phyloP scores from a whole-genome alignment of 2,888 invertebrate genomes.

The Brachylomia viminalis region DNA sequence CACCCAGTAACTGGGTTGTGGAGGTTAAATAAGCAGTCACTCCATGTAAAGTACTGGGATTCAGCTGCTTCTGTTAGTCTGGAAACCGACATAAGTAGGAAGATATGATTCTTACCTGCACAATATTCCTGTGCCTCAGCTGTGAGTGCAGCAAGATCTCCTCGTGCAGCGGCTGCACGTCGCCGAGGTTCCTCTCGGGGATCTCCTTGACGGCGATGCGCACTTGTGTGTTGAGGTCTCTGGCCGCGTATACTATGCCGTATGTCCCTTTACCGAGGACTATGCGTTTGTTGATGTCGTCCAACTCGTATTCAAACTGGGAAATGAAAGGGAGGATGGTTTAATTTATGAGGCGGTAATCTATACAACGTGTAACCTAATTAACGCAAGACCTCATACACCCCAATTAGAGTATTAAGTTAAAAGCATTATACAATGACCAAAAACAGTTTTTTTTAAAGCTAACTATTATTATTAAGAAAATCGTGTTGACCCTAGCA shows the following conservation, averaged over 20 bases:
- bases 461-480: too few relatives aligned
- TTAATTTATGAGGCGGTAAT: not conserved
- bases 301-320: constrained; percentile 98
- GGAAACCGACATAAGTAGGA: too few relatives aligned
- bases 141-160: constrained; percentile 99
- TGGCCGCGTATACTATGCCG: constrained; percentile 98
- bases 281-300: constrained; percentile 96
- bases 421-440: too few relatives aligned
- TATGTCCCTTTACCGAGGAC: constrained; percentile 98
- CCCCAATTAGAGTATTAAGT: too few relatives aligned
- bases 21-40: too few relatives aligned
- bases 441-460: too few relatives aligned
- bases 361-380: too few relatives aligned
- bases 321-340: not conserved
- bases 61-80: too few relatives aligned
- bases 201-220: constrained; percentile 99
- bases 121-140: constrained; percentile 98
- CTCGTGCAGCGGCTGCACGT: constrained; percentile 99
- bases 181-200: constrained; percentile 98
- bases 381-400: too few relatives aligned
- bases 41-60: too few relatives aligned
- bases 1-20: too few relatives aligned
- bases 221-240: constrained; percentile 97
- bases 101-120: constrained; percentile 90
- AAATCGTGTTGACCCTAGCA: too few relatives aligned